Conservation (phyloP, 2,797 vertebrate species). For the Microctenopoma stevenorrisi region DNA sequence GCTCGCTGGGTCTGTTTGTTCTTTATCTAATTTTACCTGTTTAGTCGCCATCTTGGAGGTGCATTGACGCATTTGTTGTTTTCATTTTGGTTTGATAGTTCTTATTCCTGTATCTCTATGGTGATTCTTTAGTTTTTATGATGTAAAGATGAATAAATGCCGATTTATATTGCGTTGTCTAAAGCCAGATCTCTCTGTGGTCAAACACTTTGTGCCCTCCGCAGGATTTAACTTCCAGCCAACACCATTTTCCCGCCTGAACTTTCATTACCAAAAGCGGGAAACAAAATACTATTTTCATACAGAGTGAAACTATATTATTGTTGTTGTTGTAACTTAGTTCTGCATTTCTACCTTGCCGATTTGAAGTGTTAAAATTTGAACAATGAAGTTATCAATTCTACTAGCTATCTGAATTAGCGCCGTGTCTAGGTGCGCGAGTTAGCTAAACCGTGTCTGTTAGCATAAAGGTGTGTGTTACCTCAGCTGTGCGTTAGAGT, state of each 20-base stretch:
- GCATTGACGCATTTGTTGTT: slow-evolving; percentile 72
- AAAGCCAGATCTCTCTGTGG: slow-evolving; percentile 75
- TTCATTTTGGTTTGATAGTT: slow-evolving; percentile 70
- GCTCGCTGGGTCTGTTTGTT: slow-evolving; percentile 67
- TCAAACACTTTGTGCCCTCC: slow-evolving; percentile 57
- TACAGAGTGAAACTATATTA: slow-evolving; percentile 51
- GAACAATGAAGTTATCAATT: slow-evolving; percentile 57
- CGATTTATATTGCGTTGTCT: slow-evolving; percentile 69
- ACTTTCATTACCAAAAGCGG: slow-evolving; percentile 37
- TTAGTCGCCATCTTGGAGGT: slow-evolving; percentile 74
- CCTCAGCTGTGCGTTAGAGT: slow-evolving; percentile 39
- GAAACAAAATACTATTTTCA: slow-evolving; percentile 48
- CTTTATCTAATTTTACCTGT: slow-evolving; percentile 74
- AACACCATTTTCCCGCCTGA: slow-evolving; percentile 37
- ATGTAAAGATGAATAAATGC: slow-evolving; percentile 74
- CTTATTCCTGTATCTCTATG: slow-evolving; percentile 73
- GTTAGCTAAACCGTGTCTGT: slow-evolving; percentile 21
- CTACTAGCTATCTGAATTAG: slow-evolving; percentile 29
- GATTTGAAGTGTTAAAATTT: slow-evolving; percentile 41
- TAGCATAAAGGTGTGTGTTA: slow-evolving; percentile 42
- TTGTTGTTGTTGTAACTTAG: slow-evolving; percentile 51
- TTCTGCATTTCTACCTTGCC: slow-evolving; percentile 53
- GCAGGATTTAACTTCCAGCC: slow-evolving; percentile 43
- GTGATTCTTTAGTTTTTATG: slow-evolving; percentile 79
- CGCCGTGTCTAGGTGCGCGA: slow-evolving; percentile 1